Conservation (phyloP, 2,888 invertebrate genomes). For the Acanthacorydalis orientalis region DNA sequence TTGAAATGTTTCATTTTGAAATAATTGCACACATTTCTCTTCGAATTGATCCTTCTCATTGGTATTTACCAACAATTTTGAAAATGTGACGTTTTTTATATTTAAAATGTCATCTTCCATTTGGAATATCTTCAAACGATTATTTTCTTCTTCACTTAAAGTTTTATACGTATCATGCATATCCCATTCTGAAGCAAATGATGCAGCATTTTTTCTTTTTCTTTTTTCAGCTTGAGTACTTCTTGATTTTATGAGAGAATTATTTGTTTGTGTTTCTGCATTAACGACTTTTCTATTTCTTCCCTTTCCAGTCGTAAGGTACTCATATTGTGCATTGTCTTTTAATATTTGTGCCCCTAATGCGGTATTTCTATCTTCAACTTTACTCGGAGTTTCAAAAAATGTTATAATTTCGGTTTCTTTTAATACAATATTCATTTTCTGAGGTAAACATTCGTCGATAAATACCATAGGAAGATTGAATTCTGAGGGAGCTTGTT, state of each 20-base stretch:
- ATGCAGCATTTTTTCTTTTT: conserved; percentile 34
- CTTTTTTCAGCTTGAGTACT: conserved; percentile 40
- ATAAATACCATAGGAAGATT: conserved; percentile 1
- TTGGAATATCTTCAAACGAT: conserved; percentile 14
- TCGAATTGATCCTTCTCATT: conserved; percentile 11
- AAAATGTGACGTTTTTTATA: conserved; percentile 16
- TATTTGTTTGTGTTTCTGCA: conserved; percentile 54
- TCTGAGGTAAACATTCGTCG: conserved; percentile 28
- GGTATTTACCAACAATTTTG: too few relatives aligned
- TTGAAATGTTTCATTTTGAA: conserved; percentile 29
- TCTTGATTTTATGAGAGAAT: conserved; percentile 41
- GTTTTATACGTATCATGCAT: conserved; percentile 51
- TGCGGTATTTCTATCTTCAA: conserved; percentile 38
- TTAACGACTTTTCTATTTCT: conserved; percentile 44
- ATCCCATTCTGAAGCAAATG: conserved; percentile 60
- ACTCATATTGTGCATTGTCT: conserved; percentile 49
- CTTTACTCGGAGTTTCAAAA: conserved; percentile 44
- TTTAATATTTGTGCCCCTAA: conserved; percentile 39
- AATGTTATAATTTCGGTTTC: conserved; percentile 50
- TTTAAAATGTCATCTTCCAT: conserved; percentile 5
- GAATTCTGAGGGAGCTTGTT: background rate
- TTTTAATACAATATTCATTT: conserved; percentile 41
- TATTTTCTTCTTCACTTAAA: conserved; percentile 23
- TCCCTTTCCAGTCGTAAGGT: conserved; percentile 48
- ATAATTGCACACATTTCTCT: conserved; percentile 16